A percentile compares a stretch with the other conserved stretches of the same genome.
Conservation (phyloP, 2,888 invertebrate genomes). For the Syrista parreyssii region DNA sequence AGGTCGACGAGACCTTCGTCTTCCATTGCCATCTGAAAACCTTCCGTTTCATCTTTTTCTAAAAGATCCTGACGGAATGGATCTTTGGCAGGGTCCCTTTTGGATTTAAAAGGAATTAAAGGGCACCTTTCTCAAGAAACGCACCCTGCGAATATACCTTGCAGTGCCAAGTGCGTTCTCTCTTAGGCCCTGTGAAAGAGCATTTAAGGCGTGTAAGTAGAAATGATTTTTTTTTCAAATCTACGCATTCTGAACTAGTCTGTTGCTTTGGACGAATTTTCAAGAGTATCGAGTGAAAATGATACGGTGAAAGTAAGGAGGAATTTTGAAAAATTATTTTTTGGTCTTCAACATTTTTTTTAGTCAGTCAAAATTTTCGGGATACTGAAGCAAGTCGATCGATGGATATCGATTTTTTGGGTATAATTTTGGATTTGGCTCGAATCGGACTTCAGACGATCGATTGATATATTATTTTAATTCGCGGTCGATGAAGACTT, state of each 20-base stretch:
- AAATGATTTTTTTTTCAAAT: not conserved
- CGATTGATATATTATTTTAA: not conserved
- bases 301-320: not conserved
- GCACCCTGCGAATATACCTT: not conserved
- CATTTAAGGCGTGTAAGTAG: not conserved
- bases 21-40: not conserved
- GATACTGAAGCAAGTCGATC: not conserved
- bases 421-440: not conserved
- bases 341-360: not conserved
- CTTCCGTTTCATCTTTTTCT: not conserved
- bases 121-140: not conserved
- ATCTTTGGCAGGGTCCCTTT: not conserved
- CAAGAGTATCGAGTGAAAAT: not conserved
- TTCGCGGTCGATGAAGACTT: not conserved
- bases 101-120: not conserved
- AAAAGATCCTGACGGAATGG: not conserved
- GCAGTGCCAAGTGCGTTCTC: not conserved
- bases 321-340: not conserved
- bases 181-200: not conserved
- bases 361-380: not conserved
- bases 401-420: not conserved
- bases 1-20: slow-evolving; percentile 1
- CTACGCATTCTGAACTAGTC: not conserved
- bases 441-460: not conserved
- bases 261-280: not conserved